Conservation (phyloP, 2,888 invertebrate genomes). For the Achlya flavicornis region DNA sequence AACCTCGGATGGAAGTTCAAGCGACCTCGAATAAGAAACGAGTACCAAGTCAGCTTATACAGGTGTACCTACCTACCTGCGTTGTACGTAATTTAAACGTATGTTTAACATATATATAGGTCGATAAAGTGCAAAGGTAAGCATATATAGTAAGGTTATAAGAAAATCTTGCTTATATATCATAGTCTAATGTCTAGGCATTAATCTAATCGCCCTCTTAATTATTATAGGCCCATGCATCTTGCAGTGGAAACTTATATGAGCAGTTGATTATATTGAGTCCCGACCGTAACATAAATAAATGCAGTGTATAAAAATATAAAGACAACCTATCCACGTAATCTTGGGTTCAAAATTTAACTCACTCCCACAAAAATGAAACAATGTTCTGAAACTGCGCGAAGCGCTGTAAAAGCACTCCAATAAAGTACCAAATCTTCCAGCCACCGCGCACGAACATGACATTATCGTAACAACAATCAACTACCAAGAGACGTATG, state of each 20-base stretch:
- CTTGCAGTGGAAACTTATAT: too few species aligned
- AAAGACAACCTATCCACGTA: neutral
- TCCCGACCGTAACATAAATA: neutral
- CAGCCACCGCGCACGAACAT: conserved; percentile 30
- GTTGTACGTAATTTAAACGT: neutral
- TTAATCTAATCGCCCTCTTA: too few species aligned
- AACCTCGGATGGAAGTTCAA: conserved; percentile 21
- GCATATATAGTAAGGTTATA: too few species aligned
- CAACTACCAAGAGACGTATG: conserved; percentile 24
- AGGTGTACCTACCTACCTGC: neutral
- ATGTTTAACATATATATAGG: neutral
- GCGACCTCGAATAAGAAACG: conserved; percentile 5
- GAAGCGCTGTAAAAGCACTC: conserved; percentile 48
- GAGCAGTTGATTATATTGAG: too few species aligned
- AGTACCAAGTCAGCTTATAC: conserved; percentile 1
- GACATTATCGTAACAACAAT: conserved; percentile 46
- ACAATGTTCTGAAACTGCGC: conserved; percentile 42
- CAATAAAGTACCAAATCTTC: conserved; percentile 51
- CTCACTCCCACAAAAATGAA: conserved; percentile 42
- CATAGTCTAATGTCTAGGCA: too few species aligned
- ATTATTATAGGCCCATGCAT: too few species aligned
- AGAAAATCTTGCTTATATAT: too few species aligned
- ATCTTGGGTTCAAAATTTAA: conserved; percentile 29
- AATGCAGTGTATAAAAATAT: neutral
- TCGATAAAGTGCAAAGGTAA: neutral